Evolutionary conservation across 2,113 vertebrate species (phyloP).

Genomic region (Petrocephalus zakoni): DNA sequence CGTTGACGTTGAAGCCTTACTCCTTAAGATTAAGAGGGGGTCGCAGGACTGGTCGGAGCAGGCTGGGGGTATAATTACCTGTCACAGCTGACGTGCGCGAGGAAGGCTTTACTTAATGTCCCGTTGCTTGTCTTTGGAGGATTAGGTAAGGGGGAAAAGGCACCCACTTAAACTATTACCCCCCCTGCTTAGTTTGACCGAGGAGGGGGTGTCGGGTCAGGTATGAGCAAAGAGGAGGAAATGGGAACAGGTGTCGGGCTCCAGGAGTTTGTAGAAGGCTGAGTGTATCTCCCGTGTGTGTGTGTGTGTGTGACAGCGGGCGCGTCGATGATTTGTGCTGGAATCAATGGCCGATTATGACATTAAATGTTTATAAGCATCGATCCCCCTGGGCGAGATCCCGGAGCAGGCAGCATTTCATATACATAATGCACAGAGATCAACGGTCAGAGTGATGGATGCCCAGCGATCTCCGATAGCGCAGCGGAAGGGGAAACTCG

Average conservation of each 20-base stretch:
- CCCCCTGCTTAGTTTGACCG: not conserved
- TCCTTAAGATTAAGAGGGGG: not conserved
- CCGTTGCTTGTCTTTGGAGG: not conserved
- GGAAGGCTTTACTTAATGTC: not conserved
- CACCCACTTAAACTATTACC: not conserved
- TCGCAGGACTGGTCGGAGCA: not conserved
- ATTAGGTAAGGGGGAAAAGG: not conserved
- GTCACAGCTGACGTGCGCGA: not conserved
- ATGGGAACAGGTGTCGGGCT: not conserved
- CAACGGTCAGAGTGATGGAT: constrained; percentile 59
- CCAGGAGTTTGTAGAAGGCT: not conserved
- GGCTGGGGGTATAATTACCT: constrained; percentile 15
- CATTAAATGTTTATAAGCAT: constrained; percentile 64
- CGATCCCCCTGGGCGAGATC: constrained; percentile 46
- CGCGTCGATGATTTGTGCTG: constrained; percentile 41
- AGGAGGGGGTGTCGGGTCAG: not conserved
- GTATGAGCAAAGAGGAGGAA: not conserved
- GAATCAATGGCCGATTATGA: constrained; percentile 56
- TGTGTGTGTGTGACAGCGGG: constrained; percentile 14
- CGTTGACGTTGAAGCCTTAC: not conserved
- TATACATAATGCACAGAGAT: constrained; percentile 49
- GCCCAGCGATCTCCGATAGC: constrained; percentile 50
- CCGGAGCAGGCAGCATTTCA: constrained; percentile 51
- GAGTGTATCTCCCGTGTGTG: not conserved
- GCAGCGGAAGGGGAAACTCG: constrained; percentile 20